These are phyloP conservation scores for Xanthorhoe spadicearia DNA, from an alignment of 2,888 invertebrate genomes.

Conservation along the genomic window DNA sequence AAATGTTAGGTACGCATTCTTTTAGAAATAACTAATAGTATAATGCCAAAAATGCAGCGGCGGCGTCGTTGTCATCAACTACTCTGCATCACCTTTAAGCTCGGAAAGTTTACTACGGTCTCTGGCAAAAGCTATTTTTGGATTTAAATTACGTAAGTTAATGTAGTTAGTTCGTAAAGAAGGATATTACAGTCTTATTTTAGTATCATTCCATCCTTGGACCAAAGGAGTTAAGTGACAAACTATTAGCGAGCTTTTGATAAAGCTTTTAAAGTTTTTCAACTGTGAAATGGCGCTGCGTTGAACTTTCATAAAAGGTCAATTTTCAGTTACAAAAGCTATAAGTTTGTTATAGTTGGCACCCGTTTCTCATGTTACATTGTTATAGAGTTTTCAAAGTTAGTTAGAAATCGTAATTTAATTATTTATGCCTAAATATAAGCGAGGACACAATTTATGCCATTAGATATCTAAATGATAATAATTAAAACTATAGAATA, in stretches of 20 bases:
- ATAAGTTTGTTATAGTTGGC: slow-evolving; percentile 1
- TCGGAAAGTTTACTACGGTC: background rate
- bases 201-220: background rate
- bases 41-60: too few relatives aligned
- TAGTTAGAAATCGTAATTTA: background rate
- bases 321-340: slow-evolving; percentile 8
- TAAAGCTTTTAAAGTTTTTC: slow-evolving; percentile 10
- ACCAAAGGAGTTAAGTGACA: slow-evolving; percentile 5
- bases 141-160: slow-evolving; percentile 5
- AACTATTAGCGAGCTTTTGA: slow-evolving; percentile 17
- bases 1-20: too few relatives aligned
- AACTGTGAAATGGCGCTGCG: slow-evolving; percentile 12
- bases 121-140: background rate
- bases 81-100: background rate
- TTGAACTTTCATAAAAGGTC: slow-evolving; percentile 10
- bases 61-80: background rate
- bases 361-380: background rate
- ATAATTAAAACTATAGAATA: too few relatives aligned
- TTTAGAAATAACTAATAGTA: too few relatives aligned
- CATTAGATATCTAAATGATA: too few relatives aligned
- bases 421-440: background rate
- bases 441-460: background rate
- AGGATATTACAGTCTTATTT: background rate
- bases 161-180: slow-evolving; percentile 3
- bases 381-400: background rate